These are phyloP conservation scores for Pelmatolapia mariae DNA, from an alignment of 2,113 vertebrate species.

Conservation along the genomic window DNA sequence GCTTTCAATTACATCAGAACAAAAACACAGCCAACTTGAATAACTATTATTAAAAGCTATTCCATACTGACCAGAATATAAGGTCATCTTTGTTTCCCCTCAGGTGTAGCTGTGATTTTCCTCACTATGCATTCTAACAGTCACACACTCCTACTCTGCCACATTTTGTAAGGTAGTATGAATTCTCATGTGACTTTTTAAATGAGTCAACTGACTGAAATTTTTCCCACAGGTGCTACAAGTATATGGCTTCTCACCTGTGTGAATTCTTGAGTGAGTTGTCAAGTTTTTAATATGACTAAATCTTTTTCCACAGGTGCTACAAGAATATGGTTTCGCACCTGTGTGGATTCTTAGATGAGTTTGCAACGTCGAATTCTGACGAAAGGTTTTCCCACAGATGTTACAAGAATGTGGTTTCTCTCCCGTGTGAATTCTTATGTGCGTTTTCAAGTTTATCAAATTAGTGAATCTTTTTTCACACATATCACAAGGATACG, in stretches of 20 bases:
- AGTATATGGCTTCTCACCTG: not conserved
- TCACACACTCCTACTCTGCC: not conserved
- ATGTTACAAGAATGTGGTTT: not conserved
- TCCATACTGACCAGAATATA: not conserved
- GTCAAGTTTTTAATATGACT: not conserved
- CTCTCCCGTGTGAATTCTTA: not conserved
- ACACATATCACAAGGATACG: not conserved
- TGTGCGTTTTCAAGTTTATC: not conserved
- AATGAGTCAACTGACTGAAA: not conserved
- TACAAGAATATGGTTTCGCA: not conserved
- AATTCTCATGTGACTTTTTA: not conserved
- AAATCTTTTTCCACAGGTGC: not conserved
- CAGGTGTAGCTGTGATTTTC: fast-evolving
- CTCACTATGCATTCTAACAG: not conserved
- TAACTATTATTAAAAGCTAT: not conserved
- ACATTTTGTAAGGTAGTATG: not conserved
- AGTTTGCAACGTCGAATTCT: fast-evolving
- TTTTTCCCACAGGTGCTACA: not conserved
- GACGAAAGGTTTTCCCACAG: not conserved
- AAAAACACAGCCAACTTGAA: not conserved
- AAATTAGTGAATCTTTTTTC: not conserved
- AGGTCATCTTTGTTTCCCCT: not conserved
- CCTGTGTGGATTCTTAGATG: not conserved
- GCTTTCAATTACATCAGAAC: not conserved
- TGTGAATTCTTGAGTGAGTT: not conserved